These are phyloP conservation scores for Ceyx cyanopectus DNA, from an alignment of 2,113 vertebrate genomes.

Conservation along the genomic window DNA sequence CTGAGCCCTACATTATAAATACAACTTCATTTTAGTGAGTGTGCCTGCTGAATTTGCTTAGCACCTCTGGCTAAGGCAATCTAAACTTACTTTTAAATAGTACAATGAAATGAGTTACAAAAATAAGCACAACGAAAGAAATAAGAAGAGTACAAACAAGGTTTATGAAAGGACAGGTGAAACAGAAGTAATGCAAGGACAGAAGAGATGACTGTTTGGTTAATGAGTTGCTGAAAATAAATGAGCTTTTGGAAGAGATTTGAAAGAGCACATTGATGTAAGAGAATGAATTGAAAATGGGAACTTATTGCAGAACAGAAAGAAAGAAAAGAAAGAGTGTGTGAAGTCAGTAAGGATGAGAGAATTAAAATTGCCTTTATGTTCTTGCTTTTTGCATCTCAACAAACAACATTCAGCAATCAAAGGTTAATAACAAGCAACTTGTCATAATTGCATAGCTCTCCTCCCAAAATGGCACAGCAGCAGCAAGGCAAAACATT, in stretches of 20 bases:
- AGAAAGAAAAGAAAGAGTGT: background rate
- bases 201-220: background rate
- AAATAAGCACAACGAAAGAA: background rate
- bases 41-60: background rate
- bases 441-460: conserved; percentile 42
- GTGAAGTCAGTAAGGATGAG: conserved; percentile 44
- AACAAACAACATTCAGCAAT: conserved; percentile 22
- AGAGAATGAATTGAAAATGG: conserved; percentile 25
- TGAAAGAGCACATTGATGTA: conserved; percentile 32
- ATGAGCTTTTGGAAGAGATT: conserved; percentile 24
- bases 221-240: conserved; percentile 37
- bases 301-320: conserved; percentile 10
- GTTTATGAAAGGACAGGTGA: conserved; percentile 7
- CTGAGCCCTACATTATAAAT: background rate
- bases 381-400: conserved; percentile 37
- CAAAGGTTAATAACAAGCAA: conserved; percentile 58
- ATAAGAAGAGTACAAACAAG: background rate
- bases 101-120: background rate
- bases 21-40: background rate
- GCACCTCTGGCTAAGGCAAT: background rate
- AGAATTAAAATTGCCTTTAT: conserved; percentile 54
- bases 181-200: background rate
- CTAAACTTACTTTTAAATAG: background rate
- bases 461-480: conserved; percentile 32
- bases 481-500: background rate